Evolutionary conservation across 2,888 invertebrate species (phyloP).

Genomic region (Lamellibrachia columna): DNA sequence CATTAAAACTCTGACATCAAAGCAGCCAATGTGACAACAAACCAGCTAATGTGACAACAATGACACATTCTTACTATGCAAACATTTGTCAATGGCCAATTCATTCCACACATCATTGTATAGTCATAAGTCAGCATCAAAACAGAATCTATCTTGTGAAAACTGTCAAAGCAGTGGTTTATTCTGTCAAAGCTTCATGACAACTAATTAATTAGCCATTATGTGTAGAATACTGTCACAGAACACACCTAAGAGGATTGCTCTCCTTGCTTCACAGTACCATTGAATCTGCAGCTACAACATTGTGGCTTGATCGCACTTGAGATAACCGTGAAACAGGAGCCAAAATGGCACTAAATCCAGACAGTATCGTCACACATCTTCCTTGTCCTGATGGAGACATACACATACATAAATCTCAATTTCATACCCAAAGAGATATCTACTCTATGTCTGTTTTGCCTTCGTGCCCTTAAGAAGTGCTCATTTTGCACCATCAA

Average conservation of each 20-base stretch:
- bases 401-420: background rate
- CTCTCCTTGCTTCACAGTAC: background rate
- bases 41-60: background rate
- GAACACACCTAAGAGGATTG: background rate
- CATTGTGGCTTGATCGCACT: background rate
- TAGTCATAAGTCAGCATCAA: background rate
- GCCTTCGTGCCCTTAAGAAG: background rate
- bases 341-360: background rate
- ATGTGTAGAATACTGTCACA: background rate
- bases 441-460: background rate
- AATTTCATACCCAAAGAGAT: background rate
- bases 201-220: background rate
- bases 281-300: background rate
- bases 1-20: background rate
- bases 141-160: background rate
- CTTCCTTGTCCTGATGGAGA: background rate
- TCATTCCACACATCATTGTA: background rate
- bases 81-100: background rate
- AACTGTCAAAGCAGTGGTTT: background rate
- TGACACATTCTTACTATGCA: background rate
- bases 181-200: background rate
- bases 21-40: no score
- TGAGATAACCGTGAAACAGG: background rate
- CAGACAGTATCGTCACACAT: background rate
- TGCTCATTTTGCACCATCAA: background rate